These are phyloP conservation scores for Willowsia nigromaculata DNA, from an alignment of 2,888 invertebrate species.

Conservation along the genomic window DNA sequence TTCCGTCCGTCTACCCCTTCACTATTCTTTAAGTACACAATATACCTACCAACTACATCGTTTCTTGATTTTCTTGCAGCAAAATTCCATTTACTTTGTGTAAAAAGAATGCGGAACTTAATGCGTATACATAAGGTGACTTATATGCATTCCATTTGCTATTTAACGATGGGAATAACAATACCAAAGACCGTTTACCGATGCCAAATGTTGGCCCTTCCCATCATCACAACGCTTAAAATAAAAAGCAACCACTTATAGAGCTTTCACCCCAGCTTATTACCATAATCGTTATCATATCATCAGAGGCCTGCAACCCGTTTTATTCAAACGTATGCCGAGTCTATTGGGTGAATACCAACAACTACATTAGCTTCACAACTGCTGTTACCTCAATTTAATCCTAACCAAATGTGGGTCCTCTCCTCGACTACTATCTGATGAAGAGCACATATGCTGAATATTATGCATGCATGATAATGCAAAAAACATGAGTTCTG, in stretches of 20 bases:
- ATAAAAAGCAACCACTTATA: background rate
- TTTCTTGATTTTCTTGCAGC: too few species aligned
- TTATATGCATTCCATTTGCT: background rate
- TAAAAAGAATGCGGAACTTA: background rate
- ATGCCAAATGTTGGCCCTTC: background rate
- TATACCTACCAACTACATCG: too few species aligned
- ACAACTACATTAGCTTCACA: background rate
- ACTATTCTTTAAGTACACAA: too few species aligned
- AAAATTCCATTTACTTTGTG: too few species aligned
- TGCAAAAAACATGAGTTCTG: background rate
- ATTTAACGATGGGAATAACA: background rate
- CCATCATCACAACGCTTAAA: background rate
- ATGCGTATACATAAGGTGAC: background rate
- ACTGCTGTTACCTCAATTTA: background rate
- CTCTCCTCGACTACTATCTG: too few species aligned
- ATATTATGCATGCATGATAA: background rate
- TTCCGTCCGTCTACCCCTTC: too few species aligned
- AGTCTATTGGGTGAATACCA: background rate
- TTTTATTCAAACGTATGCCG: background rate
- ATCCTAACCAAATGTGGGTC: background rate
- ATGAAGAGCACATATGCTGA: background rate
- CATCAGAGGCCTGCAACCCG: background rate
- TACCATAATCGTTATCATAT: conserved; percentile 21
- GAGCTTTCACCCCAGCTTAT: background rate
- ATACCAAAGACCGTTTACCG: background rate